These are phyloP conservation scores for Paracentrotus lividus DNA, from an alignment of 53 echinoderm and acorn worm genomes.

Conservation along the genomic window DNA sequence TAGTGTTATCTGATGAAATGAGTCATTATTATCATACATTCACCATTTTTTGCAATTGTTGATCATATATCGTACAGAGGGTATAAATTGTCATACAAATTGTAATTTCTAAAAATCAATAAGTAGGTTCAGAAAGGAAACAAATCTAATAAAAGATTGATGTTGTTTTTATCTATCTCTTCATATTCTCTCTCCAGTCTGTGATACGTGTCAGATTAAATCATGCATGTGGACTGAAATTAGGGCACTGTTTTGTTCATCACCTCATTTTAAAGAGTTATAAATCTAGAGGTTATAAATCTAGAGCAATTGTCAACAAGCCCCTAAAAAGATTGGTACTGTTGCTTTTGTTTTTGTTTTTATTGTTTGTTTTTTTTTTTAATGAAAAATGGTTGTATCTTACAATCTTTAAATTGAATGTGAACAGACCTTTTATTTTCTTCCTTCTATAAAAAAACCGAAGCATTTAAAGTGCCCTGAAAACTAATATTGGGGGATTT, in stretches of 20 bases:
- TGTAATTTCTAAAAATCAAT: too few species aligned
- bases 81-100: too few species aligned
- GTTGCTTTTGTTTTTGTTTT: too few species aligned
- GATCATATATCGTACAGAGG: too few species aligned
- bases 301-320: not conserved
- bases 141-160: not conserved
- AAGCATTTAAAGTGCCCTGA: not conserved
- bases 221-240: not conserved
- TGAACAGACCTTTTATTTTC: not conserved
- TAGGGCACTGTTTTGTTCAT: not conserved
- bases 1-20: too few species aligned
- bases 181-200: not conserved
- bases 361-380: too few species aligned
- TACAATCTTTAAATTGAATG: slow-evolving; percentile 22
- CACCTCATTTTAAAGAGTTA: not conserved
- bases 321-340: not conserved
- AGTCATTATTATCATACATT: too few species aligned
- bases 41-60: too few species aligned
- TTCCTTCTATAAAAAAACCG: not conserved
- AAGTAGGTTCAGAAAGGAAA: slow-evolving; percentile 17
- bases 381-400: too few species aligned
- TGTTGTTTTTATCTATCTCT: not conserved
- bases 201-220: not conserved
- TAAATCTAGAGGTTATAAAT: not conserved
- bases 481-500: not conserved